Evolutionary conservation across 2,113 vertebrate species (phyloP).

Genomic region (Pontoporia blainvillei): DNA sequence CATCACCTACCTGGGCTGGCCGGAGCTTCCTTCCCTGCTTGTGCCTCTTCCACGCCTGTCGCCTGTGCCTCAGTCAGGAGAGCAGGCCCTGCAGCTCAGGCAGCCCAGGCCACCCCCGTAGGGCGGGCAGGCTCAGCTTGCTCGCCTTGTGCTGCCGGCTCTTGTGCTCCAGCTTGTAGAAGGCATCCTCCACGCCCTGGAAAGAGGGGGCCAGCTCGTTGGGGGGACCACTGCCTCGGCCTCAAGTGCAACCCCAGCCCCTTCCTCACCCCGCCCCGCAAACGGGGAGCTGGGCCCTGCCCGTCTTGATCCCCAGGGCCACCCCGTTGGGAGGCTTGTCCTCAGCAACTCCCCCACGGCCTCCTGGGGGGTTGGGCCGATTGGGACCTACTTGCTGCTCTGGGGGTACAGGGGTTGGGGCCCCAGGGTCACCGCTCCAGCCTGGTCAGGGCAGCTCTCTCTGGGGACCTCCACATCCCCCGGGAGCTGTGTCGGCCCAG

Average conservation of each 20-base stretch:
- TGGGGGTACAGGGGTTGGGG: background rate
- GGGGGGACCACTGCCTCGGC: background rate
- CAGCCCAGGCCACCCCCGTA: conserved; percentile 95
- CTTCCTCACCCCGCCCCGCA: background rate
- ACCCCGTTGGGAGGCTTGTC: background rate
- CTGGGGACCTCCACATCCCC: conserved; percentile 38
- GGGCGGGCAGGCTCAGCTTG: conserved; percentile 89
- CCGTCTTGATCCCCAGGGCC: background rate
- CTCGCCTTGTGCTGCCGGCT: conserved; percentile 94
- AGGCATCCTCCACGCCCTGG: conserved; percentile 97
- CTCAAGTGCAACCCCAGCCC: background rate
- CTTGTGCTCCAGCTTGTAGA: conserved; percentile 95
- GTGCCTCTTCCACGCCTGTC: too few relatives aligned
- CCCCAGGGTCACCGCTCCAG: conserved; percentile 50
- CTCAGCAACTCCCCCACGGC: background rate
- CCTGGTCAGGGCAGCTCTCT: conserved; percentile 67
- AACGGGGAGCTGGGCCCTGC: background rate
- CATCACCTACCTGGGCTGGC: background rate
- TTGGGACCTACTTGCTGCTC: background rate
- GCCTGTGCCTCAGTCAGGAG: conserved; percentile 83
- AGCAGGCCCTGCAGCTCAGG: conserved; percentile 95
- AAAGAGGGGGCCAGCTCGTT: background rate
- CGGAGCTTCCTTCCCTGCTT: background rate
- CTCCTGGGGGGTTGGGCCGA: background rate
- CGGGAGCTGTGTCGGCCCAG: background rate